Base-by-base conservation (phyloP, 2,797 vertebrate genomes). In the Cuculus canorus region DNA sequence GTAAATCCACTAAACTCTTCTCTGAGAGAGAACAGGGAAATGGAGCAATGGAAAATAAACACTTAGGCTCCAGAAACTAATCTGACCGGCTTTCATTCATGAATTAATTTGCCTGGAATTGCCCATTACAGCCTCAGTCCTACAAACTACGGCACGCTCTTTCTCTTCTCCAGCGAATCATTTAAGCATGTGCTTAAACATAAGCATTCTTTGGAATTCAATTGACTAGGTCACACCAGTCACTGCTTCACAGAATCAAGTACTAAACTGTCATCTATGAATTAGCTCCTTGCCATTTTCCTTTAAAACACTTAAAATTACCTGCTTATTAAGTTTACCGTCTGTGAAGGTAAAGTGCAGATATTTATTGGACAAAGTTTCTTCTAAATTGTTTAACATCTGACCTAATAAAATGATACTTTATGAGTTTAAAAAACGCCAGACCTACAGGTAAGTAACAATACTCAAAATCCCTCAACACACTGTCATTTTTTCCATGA, bases 1-100 rank as follows among this genome's bases (percentile, higher is more conserved):
- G 91, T 97, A 98, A 97, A 98, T 98, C 98, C 98, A 92, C 82
- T 97, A 97, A 96, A 65, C 96, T 95, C 80, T 98, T 97, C 97
- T 96, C 91, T 82, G 97, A 97, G 97, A 97, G 98, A 97, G 76
- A 93, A 59, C 13, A 52, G 90, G 60, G 93, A 91, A 90, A 96
- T 93, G 59, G 76, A 96, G 89, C 92, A 94, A 95, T 92, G 90
- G 90, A 95, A 92, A 80, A 93, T 61, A 94, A 96, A 70, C 56
- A 63, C 37, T 73, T 91, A 43, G 18, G 47, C 45, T 82, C 18
- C 63, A 90, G 60, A 85, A 93, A 88, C n/a, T 90, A 93, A 93
- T 94, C 92, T 90, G 66, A 94, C 48, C 37, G 82, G 72, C 33
- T 94, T 95, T 95, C 43, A 48, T 69, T 88, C 63, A 91, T 48